Evolutionary conservation across 2,888 invertebrate genomes (phyloP), one percentile per base, ranked within the genome.

Genomic region (Oeneis ivallda): DNA sequence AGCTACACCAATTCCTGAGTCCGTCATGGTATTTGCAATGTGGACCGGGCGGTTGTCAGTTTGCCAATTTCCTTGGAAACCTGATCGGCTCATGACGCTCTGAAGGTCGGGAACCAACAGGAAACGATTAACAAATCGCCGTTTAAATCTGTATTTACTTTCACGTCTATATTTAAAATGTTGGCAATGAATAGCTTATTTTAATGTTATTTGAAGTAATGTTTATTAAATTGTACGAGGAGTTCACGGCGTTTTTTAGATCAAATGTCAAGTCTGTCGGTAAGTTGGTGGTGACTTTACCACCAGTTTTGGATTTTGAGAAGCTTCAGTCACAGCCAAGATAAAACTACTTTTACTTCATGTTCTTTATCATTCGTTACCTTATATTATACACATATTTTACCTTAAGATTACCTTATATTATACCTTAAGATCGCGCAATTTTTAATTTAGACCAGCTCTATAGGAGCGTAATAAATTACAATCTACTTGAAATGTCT

Each of bases 11-110:
- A 15, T n/a, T 49, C 52, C 56, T 19, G 47, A 50, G 54, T 54
- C 58, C 47, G 52, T 62, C 64, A 68, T 58, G 64, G 58, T 62
- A 68, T 62, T 62, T 49, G 50, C 62, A 62, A 49, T 43, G 59
- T 15, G 26, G 58, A n/a, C 39, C 11, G 19, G 45, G 11, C 54
- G 49, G 49, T 39, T 50, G 57, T 17, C 50, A 58, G 19, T 49
- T 66, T 61, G 66, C 43, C 43, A 43, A 43, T 43, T 43, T 43
- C 43, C 43, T 43, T 43, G 43, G n/a, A 43, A 43, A 43, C 43
- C 43, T n/a, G 43, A 43, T 43, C 43, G n/a, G 43, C 13, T 11
- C 43, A n/a, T 43, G 53, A 41, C 37, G 37, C 15, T 11, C 19
- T 56, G 65, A 65, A 61, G 65, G 61, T 61, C 65, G 54, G 52